These are phyloP conservation scores for Luehdorfia chinensis DNA, from an alignment of 1,140 invertebrate genomes.

Conservation along the genomic window DNA sequence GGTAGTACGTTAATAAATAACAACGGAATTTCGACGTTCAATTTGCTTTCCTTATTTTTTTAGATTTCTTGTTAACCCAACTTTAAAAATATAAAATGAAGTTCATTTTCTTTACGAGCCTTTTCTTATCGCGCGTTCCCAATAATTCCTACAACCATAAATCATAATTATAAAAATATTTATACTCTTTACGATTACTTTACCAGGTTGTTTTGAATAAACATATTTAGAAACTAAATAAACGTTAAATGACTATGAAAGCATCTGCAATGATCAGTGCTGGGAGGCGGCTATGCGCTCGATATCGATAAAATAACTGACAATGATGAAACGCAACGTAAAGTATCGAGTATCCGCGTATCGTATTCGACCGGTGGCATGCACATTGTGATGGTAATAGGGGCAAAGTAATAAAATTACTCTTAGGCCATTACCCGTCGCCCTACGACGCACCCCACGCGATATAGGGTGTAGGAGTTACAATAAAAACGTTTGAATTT, in stretches of 20 bases:
- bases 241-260: no score
- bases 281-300: no score
- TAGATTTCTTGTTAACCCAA: no score
- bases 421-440: slow-evolving; percentile 71
- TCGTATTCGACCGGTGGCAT: slow-evolving; percentile 56
- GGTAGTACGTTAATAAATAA: slow-evolving; percentile 44
- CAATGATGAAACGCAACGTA: slow-evolving; percentile 39
- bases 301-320: slow-evolving; percentile 45
- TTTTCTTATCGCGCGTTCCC: no score
- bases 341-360: slow-evolving; percentile 50
- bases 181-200: no score
- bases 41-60: slow-evolving; percentile 11
- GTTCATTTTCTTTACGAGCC: no score
- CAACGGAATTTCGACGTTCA: not conserved
- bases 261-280: no score
- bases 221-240: no score
- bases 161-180: no score
- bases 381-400: slow-evolving; percentile 73
- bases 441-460: slow-evolving; percentile 40
- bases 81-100: no score
- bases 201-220: no score
- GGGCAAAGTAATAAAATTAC: slow-evolving; percentile 77
- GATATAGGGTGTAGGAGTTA: slow-evolving; percentile 57
- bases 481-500: slow-evolving; percentile 52
- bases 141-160: no score